Base-by-base conservation (phyloP, 2,888 invertebrate genomes). In the Leptinotarsa rubiginosa region DNA sequence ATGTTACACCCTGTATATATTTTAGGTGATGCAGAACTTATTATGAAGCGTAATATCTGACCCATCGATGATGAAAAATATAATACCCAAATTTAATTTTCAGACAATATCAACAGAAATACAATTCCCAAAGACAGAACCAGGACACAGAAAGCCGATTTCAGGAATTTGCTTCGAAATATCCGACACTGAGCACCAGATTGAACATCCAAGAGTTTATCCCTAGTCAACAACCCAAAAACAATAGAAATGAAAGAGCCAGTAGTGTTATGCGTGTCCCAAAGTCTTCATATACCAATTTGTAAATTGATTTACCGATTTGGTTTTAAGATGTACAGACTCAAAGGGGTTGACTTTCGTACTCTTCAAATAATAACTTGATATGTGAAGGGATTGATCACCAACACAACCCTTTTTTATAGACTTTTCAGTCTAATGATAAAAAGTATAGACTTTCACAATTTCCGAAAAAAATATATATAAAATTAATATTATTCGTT, bases 201-300 rank as follows among this genome's bases (percentile, higher is more conserved):
- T 72, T 62, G 54, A 80, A 69, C 56, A 77, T 70, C 4, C 77
- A 82, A 20, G 81, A 79, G 59, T 84, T 83, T 69, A 76, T 82
- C 18, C 83, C 83, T 1, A 83, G 82, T 75, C 77, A 79, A 41
- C 79, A 81, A 13, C n/a, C 41, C 10, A 41, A 50, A 47, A 70
- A 81, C 12, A 82, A 83, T 66, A 77, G 68, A 65, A 80, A 78
- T 12, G 77, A 75, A 3, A 56, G 69, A 41, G n/a, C 52, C 15
- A 70, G 54, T 59, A 73, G 72, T 69, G 74, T 77, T 65, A 77
- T 72, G 68, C 75, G 75, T 56, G 70, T 68, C 15, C 47, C 66
- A 31, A 65, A 70, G 16, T 54, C 66, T 25, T 65, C 47, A 16
- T 66, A 54, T 64, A 62, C 64, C 16, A 73, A 77, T 69, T 69